Evolutionary conservation across 2,113 vertebrate genomes (phyloP).

Genomic region (Diglossa brunneiventris): DNA sequence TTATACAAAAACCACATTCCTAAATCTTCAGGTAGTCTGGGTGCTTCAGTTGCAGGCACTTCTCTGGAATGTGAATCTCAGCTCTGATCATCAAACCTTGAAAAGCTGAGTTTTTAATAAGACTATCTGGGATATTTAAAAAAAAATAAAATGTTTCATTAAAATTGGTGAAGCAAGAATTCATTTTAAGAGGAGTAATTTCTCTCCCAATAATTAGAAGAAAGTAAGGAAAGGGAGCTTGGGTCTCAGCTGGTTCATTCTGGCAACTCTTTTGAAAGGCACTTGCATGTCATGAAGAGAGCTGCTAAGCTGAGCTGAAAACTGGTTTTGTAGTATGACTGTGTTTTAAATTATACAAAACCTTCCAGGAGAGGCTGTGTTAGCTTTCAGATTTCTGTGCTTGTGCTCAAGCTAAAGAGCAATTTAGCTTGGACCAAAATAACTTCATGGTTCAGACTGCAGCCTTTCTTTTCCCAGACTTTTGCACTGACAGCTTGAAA

Average conservation of each 20-base stretch:
- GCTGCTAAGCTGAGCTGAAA: neutral
- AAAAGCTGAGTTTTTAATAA: neutral
- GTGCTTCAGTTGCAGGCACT: neutral
- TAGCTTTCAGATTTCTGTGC: neutral
- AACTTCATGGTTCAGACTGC: neutral
- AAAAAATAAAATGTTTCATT: neutral
- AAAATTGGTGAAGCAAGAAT: neutral
- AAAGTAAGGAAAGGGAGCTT: neutral
- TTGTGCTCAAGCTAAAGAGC: neutral
- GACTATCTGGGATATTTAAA: neutral
- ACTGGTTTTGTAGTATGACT: neutral
- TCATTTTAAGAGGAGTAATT: neutral
- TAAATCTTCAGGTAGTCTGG: neutral
- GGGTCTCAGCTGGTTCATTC: neutral
- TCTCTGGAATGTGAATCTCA: neutral
- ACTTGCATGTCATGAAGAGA: neutral
- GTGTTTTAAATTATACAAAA: constrained; percentile 20
- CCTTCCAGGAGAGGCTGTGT: neutral
- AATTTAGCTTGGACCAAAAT: constrained; percentile 8
- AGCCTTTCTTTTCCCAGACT: neutral
- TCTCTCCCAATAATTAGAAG: neutral
- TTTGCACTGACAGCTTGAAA: neutral
- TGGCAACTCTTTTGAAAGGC: neutral
- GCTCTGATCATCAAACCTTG: neutral
- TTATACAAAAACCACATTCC: neutral